Conservation (phyloP, 2,888 invertebrate genomes). For the Andrena flavipes region DNA sequence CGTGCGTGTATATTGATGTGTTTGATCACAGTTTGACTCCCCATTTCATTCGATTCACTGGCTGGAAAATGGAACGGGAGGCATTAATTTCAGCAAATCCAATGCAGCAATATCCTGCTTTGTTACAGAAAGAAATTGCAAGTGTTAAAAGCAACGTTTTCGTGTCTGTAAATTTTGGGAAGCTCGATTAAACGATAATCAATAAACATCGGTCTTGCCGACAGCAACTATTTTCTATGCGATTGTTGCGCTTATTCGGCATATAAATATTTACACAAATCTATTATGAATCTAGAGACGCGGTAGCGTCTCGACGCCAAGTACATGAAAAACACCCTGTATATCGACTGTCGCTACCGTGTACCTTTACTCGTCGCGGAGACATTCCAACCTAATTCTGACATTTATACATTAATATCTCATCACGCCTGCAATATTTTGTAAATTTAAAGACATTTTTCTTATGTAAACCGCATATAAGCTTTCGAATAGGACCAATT, state of each 20-base stretch:
- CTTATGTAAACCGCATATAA: too few relatives aligned
- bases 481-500: too few relatives aligned
- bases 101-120: not conserved
- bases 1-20: constrained; percentile 19
- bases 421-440: too few relatives aligned
- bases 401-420: too few relatives aligned
- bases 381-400: too few relatives aligned
- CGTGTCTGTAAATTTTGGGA: not conserved
- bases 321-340: too few relatives aligned
- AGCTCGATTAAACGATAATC: not conserved
- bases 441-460: too few relatives aligned
- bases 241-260: not conserved
- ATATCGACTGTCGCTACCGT: too few relatives aligned
- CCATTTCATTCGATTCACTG: constrained; percentile 8
- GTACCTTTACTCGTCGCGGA: too few relatives aligned
- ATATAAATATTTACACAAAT: not conserved
- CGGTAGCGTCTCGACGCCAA: too few relatives aligned
- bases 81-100: constrained; percentile 4
- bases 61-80: constrained; percentile 22
- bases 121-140: not conserved
- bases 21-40: constrained; percentile 11
- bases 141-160: not conserved
- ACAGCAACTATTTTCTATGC: not conserved
- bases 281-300: not conserved
- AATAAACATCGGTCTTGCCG: not conserved